phyloP scores from a whole-genome alignment of 2,113 vertebrate species.

The Toxotes chatareus region DNA sequence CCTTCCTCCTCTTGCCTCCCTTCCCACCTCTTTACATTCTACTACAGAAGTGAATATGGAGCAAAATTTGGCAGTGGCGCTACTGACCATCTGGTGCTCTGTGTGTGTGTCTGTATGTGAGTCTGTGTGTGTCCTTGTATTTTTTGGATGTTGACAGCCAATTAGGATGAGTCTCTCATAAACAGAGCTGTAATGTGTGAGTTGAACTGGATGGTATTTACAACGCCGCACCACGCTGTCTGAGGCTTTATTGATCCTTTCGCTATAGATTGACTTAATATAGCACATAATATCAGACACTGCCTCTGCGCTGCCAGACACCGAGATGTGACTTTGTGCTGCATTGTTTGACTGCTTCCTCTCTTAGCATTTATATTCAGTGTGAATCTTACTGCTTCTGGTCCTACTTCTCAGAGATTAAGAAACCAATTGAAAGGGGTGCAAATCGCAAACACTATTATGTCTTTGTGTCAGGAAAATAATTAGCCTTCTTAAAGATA shows the following conservation, averaged over 20 bases:
- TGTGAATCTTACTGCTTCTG: not conserved
- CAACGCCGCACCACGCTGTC: not conserved
- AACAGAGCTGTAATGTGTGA: constrained; percentile 25
- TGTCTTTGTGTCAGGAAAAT: not conserved
- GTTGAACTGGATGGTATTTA: constrained; percentile 24
- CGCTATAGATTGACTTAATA: constrained; percentile 1
- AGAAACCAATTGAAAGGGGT: constrained; percentile 14
- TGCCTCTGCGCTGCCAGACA: not conserved
- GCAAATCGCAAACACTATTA: constrained; percentile 14
- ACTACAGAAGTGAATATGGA: constrained; percentile 51
- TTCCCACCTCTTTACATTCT: constrained; percentile 40
- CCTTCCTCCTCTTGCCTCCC: not conserved
- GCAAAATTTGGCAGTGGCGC: constrained; percentile 55
- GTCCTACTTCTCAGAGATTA: not conserved
- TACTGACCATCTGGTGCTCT: constrained; percentile 69
- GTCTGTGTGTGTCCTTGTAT: constrained; percentile 41
- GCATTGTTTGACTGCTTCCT: not conserved
- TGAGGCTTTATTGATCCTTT: constrained; percentile 26
- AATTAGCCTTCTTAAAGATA: constrained; percentile 8
- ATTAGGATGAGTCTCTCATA: constrained; percentile 45
- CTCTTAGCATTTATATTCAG: not conserved
- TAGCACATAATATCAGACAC: not conserved
- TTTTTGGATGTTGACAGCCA: constrained; percentile 59
- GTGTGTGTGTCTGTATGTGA: constrained; percentile 37
- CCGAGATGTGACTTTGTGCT: constrained; percentile 1